A percentile compares a stretch with the other conserved stretches of the same genome.
phyloP scores from a whole-genome alignment of 2,888 invertebrate species.

The Ennomos erosarius region DNA sequence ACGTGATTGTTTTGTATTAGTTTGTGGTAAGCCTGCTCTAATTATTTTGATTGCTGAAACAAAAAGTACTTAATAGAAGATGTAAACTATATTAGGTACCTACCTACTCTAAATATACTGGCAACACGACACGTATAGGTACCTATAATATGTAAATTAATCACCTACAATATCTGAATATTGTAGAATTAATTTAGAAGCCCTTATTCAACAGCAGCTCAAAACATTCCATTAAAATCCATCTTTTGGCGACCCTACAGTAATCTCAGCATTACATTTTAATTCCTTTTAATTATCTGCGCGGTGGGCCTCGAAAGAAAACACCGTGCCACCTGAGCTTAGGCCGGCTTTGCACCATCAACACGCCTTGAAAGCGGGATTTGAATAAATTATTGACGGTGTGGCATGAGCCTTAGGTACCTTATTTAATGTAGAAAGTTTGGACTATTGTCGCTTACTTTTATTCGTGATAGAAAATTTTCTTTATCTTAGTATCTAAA shows the following conservation, averaged over 20 bases:
- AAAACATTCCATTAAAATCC: constrained; percentile 6
- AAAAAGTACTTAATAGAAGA: too few relatives aligned
- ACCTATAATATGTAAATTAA: too few relatives aligned
- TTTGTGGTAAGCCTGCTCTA: too few relatives aligned
- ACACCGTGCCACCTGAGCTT: constrained; percentile 49
- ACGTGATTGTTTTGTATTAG: too few relatives aligned
- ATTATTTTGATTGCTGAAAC: too few relatives aligned
- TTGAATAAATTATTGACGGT: constrained; percentile 64
- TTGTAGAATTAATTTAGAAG: too few relatives aligned
- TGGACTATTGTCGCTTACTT: constrained; percentile 2
- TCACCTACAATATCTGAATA: too few relatives aligned
- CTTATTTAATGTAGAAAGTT: constrained; percentile 9
- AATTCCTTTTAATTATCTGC: constrained; percentile 73
- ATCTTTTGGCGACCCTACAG: constrained; percentile 43
- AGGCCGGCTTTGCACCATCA: constrained; percentile 47
- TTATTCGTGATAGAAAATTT: background rate
- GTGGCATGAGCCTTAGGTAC: constrained; percentile 23
- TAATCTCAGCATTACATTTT: constrained; percentile 65
- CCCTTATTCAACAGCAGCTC: too few relatives aligned
- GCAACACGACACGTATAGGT: too few relatives aligned
- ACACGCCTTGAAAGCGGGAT: constrained; percentile 54
- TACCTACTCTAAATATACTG: too few relatives aligned
- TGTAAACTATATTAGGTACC: too few relatives aligned
- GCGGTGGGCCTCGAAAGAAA: constrained; percentile 63
- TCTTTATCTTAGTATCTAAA: too few relatives aligned